These are phyloP conservation scores for Malthinus flaveolus DNA, from an alignment of 2,888 invertebrate genomes.

Conservation along the genomic window DNA sequence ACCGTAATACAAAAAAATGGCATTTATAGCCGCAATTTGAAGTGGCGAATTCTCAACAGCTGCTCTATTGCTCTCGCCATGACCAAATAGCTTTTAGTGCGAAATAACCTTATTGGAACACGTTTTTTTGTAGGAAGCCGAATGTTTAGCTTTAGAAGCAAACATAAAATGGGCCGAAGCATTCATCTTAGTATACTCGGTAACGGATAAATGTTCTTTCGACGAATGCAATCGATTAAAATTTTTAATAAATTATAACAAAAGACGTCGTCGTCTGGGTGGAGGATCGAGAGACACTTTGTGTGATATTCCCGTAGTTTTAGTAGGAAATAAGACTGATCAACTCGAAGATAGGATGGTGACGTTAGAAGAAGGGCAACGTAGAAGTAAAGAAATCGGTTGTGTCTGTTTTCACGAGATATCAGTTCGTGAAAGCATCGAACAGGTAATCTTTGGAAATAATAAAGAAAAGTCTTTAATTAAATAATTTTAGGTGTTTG, in stretches of 20 bases:
- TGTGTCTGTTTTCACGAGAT: constrained; percentile 86
- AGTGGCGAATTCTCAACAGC: too few relatives aligned
- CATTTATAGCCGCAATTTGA: too few relatives aligned
- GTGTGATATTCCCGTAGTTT: constrained; percentile 73
- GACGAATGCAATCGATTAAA: constrained; percentile 83
- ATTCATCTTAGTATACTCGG: constrained; percentile 83
- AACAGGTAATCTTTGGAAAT: constrained; percentile 65
- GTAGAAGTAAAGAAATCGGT: constrained; percentile 75
- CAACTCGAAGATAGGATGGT: constrained; percentile 81
- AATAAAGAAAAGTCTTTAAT: neutral
- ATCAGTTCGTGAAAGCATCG: constrained; percentile 80
- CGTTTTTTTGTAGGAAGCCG: constrained; percentile 61
- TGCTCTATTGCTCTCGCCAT: too few relatives aligned
- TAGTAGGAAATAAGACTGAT: constrained; percentile 84
- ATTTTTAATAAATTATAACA: constrained; percentile 81
- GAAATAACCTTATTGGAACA: neutral
- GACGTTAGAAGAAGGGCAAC: constrained; percentile 72
- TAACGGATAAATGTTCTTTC: constrained; percentile 87
- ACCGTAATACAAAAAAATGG: too few relatives aligned
- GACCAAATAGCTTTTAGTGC: neutral
- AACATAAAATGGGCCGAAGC: constrained; percentile 89
- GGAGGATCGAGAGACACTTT: constrained; percentile 62
- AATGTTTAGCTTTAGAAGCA: constrained; percentile 70
- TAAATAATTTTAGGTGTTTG: constrained; percentile 64
- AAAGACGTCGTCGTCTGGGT: constrained; percentile 67